Conservation (phyloP, 2,797 vertebrate genomes). For the Jordanella pulchra region DNA sequence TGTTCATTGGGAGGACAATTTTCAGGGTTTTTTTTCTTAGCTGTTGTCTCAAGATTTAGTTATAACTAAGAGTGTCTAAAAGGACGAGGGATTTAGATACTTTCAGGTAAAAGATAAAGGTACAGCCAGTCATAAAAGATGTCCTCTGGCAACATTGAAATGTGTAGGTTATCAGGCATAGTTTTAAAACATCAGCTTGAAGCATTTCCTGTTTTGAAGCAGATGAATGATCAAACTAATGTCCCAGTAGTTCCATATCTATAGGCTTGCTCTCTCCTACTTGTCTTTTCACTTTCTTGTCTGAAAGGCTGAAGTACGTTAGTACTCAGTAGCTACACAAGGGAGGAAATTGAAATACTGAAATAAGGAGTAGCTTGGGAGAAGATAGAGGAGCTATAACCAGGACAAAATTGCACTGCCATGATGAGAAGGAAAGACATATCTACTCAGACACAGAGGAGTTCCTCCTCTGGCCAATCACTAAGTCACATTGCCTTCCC, state of each 20-base stretch:
- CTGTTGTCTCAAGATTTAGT: constrained; percentile 6
- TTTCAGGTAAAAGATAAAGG: neutral
- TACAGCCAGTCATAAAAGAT: neutral
- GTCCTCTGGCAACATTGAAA: neutral
- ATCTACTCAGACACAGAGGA: constrained; percentile 66
- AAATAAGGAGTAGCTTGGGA: constrained; percentile 75
- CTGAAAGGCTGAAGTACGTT: constrained; percentile 71
- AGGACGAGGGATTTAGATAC: constrained; percentile 5
- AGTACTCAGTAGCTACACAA: constrained; percentile 59
- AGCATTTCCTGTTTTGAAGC: constrained; percentile 40
- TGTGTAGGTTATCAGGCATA: constrained; percentile 29
- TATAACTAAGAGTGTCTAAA: constrained; percentile 17
- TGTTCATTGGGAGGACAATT: neutral
- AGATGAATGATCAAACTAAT: constrained; percentile 30
- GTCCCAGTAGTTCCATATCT: constrained; percentile 24
- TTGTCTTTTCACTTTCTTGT: constrained; percentile 23
- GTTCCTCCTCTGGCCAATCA: constrained; percentile 61
- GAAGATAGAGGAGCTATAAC: constrained; percentile 73
- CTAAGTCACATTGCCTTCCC: constrained; percentile 41
- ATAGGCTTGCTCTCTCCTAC: constrained; percentile 14
- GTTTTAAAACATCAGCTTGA: constrained; percentile 31
- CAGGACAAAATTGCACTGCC: constrained; percentile 68
- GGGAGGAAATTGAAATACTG: constrained; percentile 79
- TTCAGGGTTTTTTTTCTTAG: neutral
- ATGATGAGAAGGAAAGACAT: constrained; percentile 71